Evolutionary conservation across 2,888 invertebrate species (phyloP), one percentile per base, ranked within the genome.

Genomic region (Baccha elongata): DNA sequence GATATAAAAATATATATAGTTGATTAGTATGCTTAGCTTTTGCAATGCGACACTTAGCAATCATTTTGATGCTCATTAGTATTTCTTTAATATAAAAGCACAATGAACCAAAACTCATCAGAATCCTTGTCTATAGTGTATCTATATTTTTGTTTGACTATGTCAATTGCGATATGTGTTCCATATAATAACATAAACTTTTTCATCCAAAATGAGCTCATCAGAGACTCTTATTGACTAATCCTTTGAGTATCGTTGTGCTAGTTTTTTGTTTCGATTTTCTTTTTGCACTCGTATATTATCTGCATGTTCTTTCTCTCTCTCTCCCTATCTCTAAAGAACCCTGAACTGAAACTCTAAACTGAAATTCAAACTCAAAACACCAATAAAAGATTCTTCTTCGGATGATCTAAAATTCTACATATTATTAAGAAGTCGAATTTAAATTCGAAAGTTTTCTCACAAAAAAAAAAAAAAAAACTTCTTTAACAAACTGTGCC

Each of bases 341-440:
- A 65, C 13, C 37, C 48, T 42, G 60, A 60, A 44, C 60, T 64
- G n/a, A n/a, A n/a, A n/a, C 44, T 46, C 29, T 71, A 26, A 60
- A 62, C 68, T 65, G 50, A 50, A 71, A 50, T 40, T 73, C 50
- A 58, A 81, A 75, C 69, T 81, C 19, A 26, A 74, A 80, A 71
- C 65, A 75, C 69, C 52, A 81, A 75, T 81, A 81, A 81, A 71
- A 81, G 65, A 71, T 81, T 75, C 80, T 53, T 65, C 13, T 3
- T 60, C 7, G 26, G 65, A 75, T 81, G 58, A 75, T 81, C 80
- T 65, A 44, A 71, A 81, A 81, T 65, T 75, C 65, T 64, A 52
- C 67, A 69, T 53, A 67, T n/a, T n/a, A n/a, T n/a, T n/a, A 58
- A 58, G 19, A 64, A 74, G 73, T 62, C 60, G 55, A 74, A 80